Base-by-base conservation (phyloP, 37 sponge, comb jelly and placozoan genomes). In the Aplysina aerophoba region DNA sequence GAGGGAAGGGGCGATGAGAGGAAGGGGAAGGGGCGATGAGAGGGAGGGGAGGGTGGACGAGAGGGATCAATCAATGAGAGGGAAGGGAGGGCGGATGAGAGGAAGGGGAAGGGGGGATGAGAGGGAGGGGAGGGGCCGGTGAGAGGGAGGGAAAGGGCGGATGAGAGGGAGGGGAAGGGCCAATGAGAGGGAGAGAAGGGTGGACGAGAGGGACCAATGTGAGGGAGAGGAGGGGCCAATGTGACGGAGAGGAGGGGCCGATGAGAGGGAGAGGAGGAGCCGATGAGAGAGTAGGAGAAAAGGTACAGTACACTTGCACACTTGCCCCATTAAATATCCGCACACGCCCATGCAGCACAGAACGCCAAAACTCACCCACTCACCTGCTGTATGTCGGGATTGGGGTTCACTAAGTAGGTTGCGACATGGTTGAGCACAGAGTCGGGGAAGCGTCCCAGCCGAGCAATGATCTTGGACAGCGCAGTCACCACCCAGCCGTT, bases 331-430 rank as follows among this genome's bases (percentile, higher is more conserved):
- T 28, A 41, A 19, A 39, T 55, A 83, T 53, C 15, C 83, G 41
- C 50, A 65, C 54, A 83, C 68, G 41, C 54, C 8, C 83, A 83
- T 25, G n/a, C 83, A 83, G n/a, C 66, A 83, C 68, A 83, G 53
- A n/a, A 65, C 83, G 40, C 54, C 35, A 15, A 81, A 34, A 81
- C 39, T 19, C 35, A 59, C 54, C 25, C 56, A 55, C 61, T 38
- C 13, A 92, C 93, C 87, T 92, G 94, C 74, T 94, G 94, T 8
- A 91, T 56, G 44, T 94, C 94, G 37, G 85, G 85, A 30, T 85
- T 53, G 0, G 77, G 75, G 40, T 86, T 90, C 3, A 89, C 75
- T 14, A 89, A 71, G 40, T 83, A 86, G 71, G 85, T 37, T 0
- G 89, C 84, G 1, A 90, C 54, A 5, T 80, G 83, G 14, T 81